Conservation (phyloP, 1,140 invertebrate genomes). For the Vollenhovia emeryi region DNA sequence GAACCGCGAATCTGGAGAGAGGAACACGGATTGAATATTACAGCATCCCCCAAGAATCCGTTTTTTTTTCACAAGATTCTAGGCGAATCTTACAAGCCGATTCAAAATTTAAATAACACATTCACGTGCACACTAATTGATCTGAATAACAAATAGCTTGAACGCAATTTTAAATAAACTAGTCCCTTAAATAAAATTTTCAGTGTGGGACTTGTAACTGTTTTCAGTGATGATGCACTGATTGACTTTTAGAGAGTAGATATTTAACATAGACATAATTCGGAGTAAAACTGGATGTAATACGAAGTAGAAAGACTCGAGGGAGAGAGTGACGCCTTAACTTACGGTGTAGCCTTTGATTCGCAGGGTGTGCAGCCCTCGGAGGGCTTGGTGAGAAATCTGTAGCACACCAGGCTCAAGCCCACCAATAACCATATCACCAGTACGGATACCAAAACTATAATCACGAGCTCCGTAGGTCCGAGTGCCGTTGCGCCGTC, state of each 20-base stretch:
- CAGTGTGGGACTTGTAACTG: no score
- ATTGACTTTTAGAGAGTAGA: no score
- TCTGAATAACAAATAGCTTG: not conserved
- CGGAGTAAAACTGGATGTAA: not conserved
- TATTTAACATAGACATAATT: not conserved
- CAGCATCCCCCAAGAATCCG: not conserved
- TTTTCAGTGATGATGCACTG: no score
- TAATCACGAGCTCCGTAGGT: slow-evolving; percentile 73
- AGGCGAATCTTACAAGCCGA: not conserved
- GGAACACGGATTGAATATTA: not conserved
- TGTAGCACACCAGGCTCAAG: slow-evolving; percentile 74
- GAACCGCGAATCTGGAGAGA: slow-evolving; percentile 66
- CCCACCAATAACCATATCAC: slow-evolving; percentile 76
- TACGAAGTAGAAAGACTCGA: not conserved
- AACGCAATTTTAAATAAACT: not conserved
- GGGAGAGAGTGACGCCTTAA: not conserved
- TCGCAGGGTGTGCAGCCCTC: slow-evolving; percentile 67
- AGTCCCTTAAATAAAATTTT: no score
- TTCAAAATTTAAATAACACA: not conserved
- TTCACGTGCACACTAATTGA: no score
- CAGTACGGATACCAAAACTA: slow-evolving; percentile 70
- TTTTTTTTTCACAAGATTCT: not conserved
- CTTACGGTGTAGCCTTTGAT: slow-evolving; percentile 67
- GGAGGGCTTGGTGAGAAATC: slow-evolving; percentile 65
- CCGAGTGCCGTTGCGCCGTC: slow-evolving; percentile 44